A percentile compares a stretch with the other conserved stretches of the same genome.
Conservation (phyloP, 2,113 vertebrate genomes). For the Zosterops borbonicus region DNA sequence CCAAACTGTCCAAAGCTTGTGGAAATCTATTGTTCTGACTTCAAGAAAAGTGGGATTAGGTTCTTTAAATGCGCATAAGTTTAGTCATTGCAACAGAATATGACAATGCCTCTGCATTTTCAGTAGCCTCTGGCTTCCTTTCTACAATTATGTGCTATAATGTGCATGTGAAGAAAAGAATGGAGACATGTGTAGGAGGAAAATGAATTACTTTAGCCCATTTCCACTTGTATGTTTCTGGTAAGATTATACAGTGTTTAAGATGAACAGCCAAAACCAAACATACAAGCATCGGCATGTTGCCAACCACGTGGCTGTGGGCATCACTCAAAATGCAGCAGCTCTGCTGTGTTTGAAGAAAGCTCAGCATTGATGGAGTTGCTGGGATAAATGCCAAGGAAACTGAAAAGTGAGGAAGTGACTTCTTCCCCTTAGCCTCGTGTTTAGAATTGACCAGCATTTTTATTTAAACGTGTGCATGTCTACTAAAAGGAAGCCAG, state of each 20-base stretch:
- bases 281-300: background rate
- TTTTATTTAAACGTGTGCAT: background rate
- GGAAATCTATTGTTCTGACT: background rate
- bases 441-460: background rate
- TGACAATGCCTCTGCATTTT: background rate
- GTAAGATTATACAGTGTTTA: background rate
- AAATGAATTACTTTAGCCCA: background rate
- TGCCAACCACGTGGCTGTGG: background rate
- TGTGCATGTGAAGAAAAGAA: background rate
- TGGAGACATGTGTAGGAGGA: background rate
- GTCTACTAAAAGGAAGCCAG: background rate
- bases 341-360: conserved; percentile 31
- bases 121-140: background rate
- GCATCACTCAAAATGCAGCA: conserved; percentile 16
- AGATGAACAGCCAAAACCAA: background rate
- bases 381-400: conserved; percentile 50
- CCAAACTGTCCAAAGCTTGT: background rate
- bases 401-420: conserved; percentile 42
- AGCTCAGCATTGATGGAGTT: conserved; percentile 45
- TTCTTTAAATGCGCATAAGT: background rate
- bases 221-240: background rate
- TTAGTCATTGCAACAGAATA: background rate
- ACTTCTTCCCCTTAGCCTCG: background rate
- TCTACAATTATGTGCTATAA: background rate
- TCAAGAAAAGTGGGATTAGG: background rate